Evolutionary conservation across 2,888 invertebrate genomes (phyloP).

Genomic region (Leptarthrus brevirostris): DNA sequence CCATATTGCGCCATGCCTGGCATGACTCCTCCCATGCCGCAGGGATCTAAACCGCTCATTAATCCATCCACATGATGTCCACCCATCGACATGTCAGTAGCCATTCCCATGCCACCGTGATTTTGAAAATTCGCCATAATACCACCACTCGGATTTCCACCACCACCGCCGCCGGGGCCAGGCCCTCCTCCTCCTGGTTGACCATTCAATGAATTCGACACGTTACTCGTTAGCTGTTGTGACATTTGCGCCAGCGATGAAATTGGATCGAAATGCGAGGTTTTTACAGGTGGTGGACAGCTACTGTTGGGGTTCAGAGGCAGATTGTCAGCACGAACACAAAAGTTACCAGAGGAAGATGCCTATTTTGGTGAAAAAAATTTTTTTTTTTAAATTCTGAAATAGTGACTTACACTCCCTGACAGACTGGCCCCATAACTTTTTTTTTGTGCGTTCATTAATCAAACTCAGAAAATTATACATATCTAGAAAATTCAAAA

Average conservation of each 20-base stretch:
- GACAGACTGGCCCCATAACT: too few relatives aligned
- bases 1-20: conserved; percentile 63
- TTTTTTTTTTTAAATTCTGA: too few relatives aligned
- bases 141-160: conserved; percentile 51
- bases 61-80: conserved; percentile 60
- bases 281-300: conserved; percentile 71
- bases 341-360: conserved; percentile 58
- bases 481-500: too few relatives aligned
- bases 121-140: conserved; percentile 53
- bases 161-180: conserved; percentile 64
- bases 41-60: conserved; percentile 58
- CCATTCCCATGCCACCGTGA: conserved; percentile 51
- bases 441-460: too few relatives aligned
- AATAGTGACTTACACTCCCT: too few relatives aligned
- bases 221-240: conserved; percentile 87
- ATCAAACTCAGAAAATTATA: too few relatives aligned
- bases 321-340: conserved; percentile 72
- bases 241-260: conserved; percentile 95
- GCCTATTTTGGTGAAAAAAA: conserved; percentile 17
- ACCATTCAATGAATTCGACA: conserved; percentile 71
- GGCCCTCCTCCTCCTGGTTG: conserved; percentile 67
- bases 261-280: conserved; percentile 88
- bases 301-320: conserved; percentile 75
- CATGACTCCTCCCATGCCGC: conserved; percentile 69
- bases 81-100: conserved; percentile 54